Evolutionary conservation across 1,140 invertebrate species (phyloP), one percentile per base, ranked within the genome.

Genomic region (Drosophila funebris): DNA sequence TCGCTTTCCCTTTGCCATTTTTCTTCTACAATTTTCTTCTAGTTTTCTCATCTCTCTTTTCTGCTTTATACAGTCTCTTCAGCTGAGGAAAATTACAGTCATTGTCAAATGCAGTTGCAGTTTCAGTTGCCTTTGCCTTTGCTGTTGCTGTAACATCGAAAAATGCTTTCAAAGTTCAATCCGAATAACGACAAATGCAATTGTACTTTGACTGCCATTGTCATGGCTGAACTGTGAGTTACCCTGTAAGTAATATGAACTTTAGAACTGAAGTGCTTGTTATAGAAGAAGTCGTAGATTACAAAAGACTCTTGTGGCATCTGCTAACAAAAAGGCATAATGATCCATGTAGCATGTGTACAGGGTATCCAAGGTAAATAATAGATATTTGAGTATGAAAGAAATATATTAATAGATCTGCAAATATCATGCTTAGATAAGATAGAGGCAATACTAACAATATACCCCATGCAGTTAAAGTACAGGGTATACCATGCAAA

Each of bases 31-130:
- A 46, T 31, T 62, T 36, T 62, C 39, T 13, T 60, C 41, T 60
- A 41, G 7, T 67, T 36, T 36, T 33, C 57, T 53, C 36, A 44
- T 56, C 24, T 18, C 13, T 33, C 27, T 61, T 62, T 61, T 44
- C n/a, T 58, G 50, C 72, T 43, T 57, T 57, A 11, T 14, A 18
- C 14, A 76, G 73, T 74, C 72, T 72, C 53, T 68, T 20, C 39
- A 66, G 41, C 62, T 67, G 53, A 64, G 60, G 37, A 78, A 79
- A 83, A 78, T 83, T 83, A 72, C 80, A 71, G 64, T 78, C 81
- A 71, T 85, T 85, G 76, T 77, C 81, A 74, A 74, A 74, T 67
- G 56, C 77, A 85, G 77, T 80, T 71, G 57, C 54, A 62, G 46
- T n/a, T n/a, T n/a, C n/a, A n/a, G n/a, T n/a, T n/a, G n/a, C n/a